These are phyloP conservation scores for Archaeoteleia sp. DNA, from an alignment of 2,888 invertebrate species.

Conservation along the genomic window DNA sequence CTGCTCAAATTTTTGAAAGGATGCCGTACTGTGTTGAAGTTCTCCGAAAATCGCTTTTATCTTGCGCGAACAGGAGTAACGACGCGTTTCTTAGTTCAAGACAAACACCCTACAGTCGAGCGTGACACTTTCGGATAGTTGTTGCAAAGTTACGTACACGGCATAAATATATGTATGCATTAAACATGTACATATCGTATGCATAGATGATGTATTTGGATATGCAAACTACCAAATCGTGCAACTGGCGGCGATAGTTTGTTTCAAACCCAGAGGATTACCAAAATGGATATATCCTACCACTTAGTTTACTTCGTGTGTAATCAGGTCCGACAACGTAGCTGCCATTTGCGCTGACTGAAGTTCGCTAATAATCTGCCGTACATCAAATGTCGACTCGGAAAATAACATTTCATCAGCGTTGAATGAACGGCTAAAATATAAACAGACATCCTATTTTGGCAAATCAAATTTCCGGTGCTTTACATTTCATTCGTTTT, in stretches of 20 bases:
- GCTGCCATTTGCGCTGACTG: constrained; percentile 4
- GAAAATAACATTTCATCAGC: background rate
- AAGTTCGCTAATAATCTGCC: constrained; percentile 9
- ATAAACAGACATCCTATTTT: too few relatives aligned
- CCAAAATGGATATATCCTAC: constrained; percentile 36
- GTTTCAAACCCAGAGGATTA: constrained; percentile 46
- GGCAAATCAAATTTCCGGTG: too few relatives aligned
- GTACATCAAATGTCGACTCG: background rate
- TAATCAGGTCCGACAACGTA: constrained; percentile 34
- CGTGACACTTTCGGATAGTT: constrained; percentile 50
- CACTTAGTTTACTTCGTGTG: constrained; percentile 38
- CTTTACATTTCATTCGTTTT: too few relatives aligned
- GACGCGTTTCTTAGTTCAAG: constrained; percentile 28
- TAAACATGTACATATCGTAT: constrained; percentile 47
- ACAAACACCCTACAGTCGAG: constrained; percentile 37
- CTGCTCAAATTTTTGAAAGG: constrained; percentile 30
- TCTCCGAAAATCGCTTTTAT: constrained; percentile 39
- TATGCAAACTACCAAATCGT: constrained; percentile 50
- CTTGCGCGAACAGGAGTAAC: constrained; percentile 18
- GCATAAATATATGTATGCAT: constrained; percentile 50
- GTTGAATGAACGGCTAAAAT: background rate
- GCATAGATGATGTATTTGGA: constrained; percentile 52
- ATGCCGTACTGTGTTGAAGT: constrained; percentile 22
- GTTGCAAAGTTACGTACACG: constrained; percentile 44
- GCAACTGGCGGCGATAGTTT: constrained; percentile 50